Evolutionary conservation across 2,113 vertebrate species (phyloP).

Genomic region (Panthera tigris): DNA sequence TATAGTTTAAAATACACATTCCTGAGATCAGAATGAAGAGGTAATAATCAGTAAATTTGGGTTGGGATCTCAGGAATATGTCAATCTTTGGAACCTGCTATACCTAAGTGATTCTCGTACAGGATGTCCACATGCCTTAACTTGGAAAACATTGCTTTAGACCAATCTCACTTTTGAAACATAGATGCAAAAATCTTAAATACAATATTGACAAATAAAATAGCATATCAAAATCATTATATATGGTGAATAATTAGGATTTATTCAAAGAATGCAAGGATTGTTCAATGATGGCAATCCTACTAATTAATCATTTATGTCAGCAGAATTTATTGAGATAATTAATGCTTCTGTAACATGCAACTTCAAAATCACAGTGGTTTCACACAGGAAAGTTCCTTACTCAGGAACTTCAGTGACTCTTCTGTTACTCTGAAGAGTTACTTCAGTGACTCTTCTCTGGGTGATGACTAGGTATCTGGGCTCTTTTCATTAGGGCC

Average conservation of each 20-base stretch:
- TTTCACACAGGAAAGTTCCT: neutral
- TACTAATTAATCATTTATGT: neutral
- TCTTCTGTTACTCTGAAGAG: too few relatives aligned
- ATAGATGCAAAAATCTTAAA: neutral
- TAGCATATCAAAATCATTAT: neutral
- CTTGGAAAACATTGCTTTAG: neutral
- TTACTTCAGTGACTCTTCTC: neutral
- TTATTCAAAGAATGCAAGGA: neutral
- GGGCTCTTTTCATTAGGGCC: neutral
- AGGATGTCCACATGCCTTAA: neutral
- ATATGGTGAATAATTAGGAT: neutral
- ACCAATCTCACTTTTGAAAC: neutral
- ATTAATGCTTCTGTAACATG: neutral
- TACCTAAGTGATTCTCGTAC: neutral
- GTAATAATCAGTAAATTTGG: neutral
- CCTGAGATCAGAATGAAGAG: neutral
- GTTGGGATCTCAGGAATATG: neutral
- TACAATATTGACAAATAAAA: neutral
- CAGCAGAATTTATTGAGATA: neutral
- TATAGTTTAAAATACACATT: neutral
- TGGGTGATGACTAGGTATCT: neutral
- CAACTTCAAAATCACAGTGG: neutral
- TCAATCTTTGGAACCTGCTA: neutral
- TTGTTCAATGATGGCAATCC: neutral
- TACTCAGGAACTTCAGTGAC: neutral